Base-by-base conservation (phyloP, 1,140 invertebrate genomes). In the Ephestia elutella region DNA sequence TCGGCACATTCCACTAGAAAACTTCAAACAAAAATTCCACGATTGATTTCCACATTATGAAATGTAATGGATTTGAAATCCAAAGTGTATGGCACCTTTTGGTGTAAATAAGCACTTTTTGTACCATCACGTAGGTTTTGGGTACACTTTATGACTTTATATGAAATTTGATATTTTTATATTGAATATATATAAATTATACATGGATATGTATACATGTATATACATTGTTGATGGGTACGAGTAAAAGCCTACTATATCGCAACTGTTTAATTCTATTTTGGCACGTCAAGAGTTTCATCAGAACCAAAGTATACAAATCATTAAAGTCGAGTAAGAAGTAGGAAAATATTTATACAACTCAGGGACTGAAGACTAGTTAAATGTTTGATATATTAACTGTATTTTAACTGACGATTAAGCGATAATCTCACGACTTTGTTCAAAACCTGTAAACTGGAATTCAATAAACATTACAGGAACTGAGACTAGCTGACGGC, bases 181-280 rank as follows among this genome's bases (percentile, higher is more conserved):
- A 88, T 86, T 86, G 80, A 88, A 88, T 86, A 88, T 88, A 88
- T 88, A 88, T 88, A 86, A 86, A 86, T 86, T 88, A 88, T 88
- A 88, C 86, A 86, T 86, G 86, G 78, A 84, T 86, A 88, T 88
- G 86, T 86, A 86, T 86, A 87, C 82, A 87, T 87, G 84, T 87
- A 88, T 86, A 87, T 80, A 87, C 85, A 88, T 88, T 88, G 86
- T 88, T 87, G 83, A 84, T 86, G 83, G 81, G 86, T 84, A 86
- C 82, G 82, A 80, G 76, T 77, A 78, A 84, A 82, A 86, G 66
- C 85, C 82, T 82, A 85, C 80, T 86, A 86, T 85, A 87, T 85
- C 83, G 83, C 86, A 86, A 84, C 86, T 82, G 86, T 86, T 88
- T 84, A 86, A 86, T 86, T 88, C 75, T 88, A 86, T 88, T 88